A percentile compares a stretch with the other conserved stretches of the same genome.
Conservation (phyloP, 2,797 vertebrate genomes). For the Sciaenops ocellatus region DNA sequence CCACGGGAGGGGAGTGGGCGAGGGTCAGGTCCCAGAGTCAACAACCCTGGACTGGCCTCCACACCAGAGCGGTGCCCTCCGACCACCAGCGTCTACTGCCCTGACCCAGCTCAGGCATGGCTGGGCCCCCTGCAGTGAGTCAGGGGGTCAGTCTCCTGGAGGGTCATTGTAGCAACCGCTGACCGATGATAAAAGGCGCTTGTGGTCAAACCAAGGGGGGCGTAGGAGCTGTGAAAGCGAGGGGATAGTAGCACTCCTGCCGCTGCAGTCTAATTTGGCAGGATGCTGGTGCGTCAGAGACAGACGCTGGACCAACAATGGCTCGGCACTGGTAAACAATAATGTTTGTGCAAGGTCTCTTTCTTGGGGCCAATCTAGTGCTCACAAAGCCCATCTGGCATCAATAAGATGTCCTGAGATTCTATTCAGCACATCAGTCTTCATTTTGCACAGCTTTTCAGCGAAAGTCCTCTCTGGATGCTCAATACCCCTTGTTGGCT, state of each 20-base stretch:
- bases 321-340: conserved; percentile 79
- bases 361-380: conserved; percentile 78
- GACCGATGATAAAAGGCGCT: conserved; percentile 78
- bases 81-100: conserved; percentile 54
- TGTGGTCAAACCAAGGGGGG: conserved; percentile 71
- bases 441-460: conserved; percentile 70
- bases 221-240: conserved; percentile 64
- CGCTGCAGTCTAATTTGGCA: conserved; percentile 81
- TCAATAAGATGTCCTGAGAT: conserved; percentile 80
- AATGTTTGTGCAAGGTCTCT: conserved; percentile 86
- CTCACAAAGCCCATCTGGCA: conserved; percentile 83
- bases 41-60: conserved; percentile 69
- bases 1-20: conserved; percentile 52
- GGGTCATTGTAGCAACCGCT: conserved; percentile 78
- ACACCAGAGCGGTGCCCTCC: conserved; percentile 55
- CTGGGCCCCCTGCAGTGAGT: conserved; percentile 70
- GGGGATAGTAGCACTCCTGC: conserved; percentile 74
- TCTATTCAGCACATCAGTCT: conserved; percentile 77
- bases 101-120: conserved; percentile 74
- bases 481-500: conserved; percentile 52
- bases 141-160: conserved; percentile 74
- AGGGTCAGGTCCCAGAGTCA: conserved; percentile 82
- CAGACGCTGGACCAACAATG: conserved; percentile 76
- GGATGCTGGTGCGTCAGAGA: conserved; percentile 71
- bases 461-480: conserved; percentile 40